These are phyloP conservation scores for Paraplagusia blochii DNA, from an alignment of 2,113 vertebrate species.

Conservation along the genomic window DNA sequence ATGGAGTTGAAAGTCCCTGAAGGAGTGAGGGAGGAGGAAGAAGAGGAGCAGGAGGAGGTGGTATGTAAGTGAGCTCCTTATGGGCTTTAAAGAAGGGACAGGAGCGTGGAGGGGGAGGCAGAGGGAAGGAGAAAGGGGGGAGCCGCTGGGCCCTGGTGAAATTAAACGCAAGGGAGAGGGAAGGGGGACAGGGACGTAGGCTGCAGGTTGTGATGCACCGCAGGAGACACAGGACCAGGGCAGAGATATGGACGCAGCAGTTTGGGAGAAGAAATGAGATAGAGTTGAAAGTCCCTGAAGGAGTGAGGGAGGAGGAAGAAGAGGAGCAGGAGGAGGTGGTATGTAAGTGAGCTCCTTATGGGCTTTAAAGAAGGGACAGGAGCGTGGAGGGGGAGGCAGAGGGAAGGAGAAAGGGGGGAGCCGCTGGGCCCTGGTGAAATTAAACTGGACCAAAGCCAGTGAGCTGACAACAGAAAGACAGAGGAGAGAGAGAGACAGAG, in stretches of 20 bases:
- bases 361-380: constrained; percentile 18
- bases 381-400: constrained; percentile 33
- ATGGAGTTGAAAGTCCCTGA: constrained; percentile 19
- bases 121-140: constrained; percentile 47
- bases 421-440: constrained; percentile 54
- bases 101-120: constrained; percentile 31
- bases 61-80: constrained; percentile 24
- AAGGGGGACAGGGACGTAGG: no score
- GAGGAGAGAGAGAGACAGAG: constrained; percentile 41
- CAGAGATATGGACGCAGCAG: constrained; percentile 33
- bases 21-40: constrained; percentile 28
- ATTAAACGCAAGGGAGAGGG: no score
- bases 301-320: constrained; percentile 29
- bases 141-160: constrained; percentile 49
- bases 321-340: no score
- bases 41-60: no score
- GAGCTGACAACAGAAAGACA: constrained; percentile 22
- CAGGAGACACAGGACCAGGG: constrained; percentile 31
- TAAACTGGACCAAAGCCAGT: constrained; percentile 60
- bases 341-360: constrained; percentile 23
- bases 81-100: constrained; percentile 16
- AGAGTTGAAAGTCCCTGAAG: constrained; percentile 15
- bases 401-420: constrained; percentile 49
- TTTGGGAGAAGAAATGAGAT: constrained; percentile 34
- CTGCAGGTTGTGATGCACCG: not conserved